These are phyloP conservation scores for Parnassius apollo DNA, from an alignment of 2,888 invertebrate genomes.

Conservation along the genomic window DNA sequence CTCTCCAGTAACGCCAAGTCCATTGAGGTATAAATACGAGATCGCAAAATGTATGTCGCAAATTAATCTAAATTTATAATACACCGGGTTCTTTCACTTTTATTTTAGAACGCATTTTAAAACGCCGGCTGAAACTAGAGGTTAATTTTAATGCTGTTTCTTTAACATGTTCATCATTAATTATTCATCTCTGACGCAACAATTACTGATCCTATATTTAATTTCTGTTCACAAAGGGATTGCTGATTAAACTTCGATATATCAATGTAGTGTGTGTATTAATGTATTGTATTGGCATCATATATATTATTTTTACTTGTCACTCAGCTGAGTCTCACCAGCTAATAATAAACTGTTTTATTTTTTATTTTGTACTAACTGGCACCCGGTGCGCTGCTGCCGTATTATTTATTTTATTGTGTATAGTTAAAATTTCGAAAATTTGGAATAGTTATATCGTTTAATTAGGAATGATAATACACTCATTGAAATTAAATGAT, in stretches of 20 bases:
- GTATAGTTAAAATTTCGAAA: too few relatives aligned
- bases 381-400: too few relatives aligned
- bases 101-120: slow-evolving; percentile 16
- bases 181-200: slow-evolving; percentile 24
- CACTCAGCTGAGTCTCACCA: background rate
- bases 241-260: slow-evolving; percentile 23
- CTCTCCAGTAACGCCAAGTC: slow-evolving; percentile 1
- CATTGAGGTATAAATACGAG: slow-evolving; percentile 22
- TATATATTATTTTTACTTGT: slow-evolving; percentile 15
- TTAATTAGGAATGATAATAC: too few relatives aligned
- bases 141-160: slow-evolving; percentile 6
- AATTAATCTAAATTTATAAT: slow-evolving; percentile 28
- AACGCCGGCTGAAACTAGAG: slow-evolving; percentile 3
- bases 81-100: slow-evolving; percentile 17
- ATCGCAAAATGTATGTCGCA: slow-evolving; percentile 17
- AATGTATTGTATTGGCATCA: slow-evolving; percentile 16
- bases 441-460: too few relatives aligned
- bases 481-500: too few relatives aligned
- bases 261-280: slow-evolving; percentile 25
- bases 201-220: slow-evolving; percentile 23
- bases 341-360: slow-evolving; percentile 1
- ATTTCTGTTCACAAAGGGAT: slow-evolving; percentile 20
- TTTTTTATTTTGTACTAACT: slow-evolving; percentile 7
- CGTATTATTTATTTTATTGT: too few relatives aligned
- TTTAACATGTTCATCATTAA: slow-evolving; percentile 19